A percentile compares a stretch with the other conserved stretches of the same genome.
phyloP scores from a whole-genome alignment of 2,113 vertebrate genomes.

The Ailuropoda melanoleuca region DNA sequence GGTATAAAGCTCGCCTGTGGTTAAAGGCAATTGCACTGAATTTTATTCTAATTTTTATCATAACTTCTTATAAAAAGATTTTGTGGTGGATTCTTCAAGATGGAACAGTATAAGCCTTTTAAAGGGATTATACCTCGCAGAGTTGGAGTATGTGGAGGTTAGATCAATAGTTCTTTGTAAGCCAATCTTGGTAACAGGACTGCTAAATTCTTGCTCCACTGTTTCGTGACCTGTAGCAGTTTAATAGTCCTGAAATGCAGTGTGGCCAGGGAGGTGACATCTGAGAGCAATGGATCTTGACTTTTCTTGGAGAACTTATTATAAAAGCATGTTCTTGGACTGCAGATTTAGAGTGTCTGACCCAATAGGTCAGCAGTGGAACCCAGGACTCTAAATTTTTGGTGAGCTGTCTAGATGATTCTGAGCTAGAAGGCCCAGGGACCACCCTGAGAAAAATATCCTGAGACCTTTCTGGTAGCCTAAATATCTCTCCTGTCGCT shows the following conservation, averaged over 20 bases:
- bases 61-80: neutral
- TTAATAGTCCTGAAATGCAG: neutral
- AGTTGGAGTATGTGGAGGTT: neutral
- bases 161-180: neutral
- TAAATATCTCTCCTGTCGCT: neutral
- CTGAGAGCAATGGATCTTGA: neutral
- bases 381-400: neutral
- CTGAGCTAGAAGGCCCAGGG: neutral
- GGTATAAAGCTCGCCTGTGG: neutral
- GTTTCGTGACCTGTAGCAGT: neutral
- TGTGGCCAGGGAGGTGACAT: neutral
- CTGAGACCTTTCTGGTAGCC: neutral
- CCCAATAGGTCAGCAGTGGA: neutral
- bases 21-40: neutral
- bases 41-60: neutral
- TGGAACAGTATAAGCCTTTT: neutral
- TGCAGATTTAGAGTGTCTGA: neutral
- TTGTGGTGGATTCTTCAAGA: neutral
- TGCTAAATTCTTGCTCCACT: neutral
- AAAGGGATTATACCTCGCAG: neutral
- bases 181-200: neutral
- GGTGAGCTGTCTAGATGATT: neutral
- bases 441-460: neutral
- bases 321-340: neutral
- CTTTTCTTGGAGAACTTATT: slow-evolving; percentile 34